These are phyloP conservation scores for Bombyx huttoni DNA, from an alignment of 2,888 invertebrate species.

Conservation along the genomic window DNA sequence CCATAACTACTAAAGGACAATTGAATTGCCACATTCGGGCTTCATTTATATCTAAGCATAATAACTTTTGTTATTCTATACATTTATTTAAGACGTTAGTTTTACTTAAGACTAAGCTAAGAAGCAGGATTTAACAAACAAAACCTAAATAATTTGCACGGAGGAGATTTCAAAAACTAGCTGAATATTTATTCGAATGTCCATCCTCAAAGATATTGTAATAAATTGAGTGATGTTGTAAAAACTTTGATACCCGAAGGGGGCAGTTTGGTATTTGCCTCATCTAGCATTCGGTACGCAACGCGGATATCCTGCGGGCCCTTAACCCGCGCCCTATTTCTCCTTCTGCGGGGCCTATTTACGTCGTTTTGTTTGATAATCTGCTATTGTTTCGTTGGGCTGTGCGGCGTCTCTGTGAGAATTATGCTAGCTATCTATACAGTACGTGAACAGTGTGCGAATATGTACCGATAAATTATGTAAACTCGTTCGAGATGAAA, in stretches of 20 bases:
- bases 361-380: conserved; percentile 70
- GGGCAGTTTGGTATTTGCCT: conserved; percentile 34
- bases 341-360: conserved; percentile 59
- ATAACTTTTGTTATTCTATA: too few relatives aligned
- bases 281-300: conserved; percentile 65
- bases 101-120: too few relatives aligned
- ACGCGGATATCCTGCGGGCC: conserved; percentile 53
- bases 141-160: not conserved
- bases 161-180: not conserved
- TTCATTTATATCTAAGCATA: too few relatives aligned
- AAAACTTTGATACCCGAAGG: conserved; percentile 16
- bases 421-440: conserved; percentile 65
- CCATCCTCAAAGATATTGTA: not conserved
- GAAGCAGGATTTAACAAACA: not conserved
- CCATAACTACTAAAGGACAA: conserved; percentile 46
- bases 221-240: conserved; percentile 9
- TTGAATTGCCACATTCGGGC: conserved; percentile 46
- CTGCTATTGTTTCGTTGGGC: conserved; percentile 64
- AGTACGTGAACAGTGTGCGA: conserved; percentile 56
- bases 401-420: conserved; percentile 56
- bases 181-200: not conserved
- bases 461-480: conserved; percentile 53
- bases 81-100: too few relatives aligned
- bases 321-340: conserved; percentile 63
- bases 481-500: conserved; percentile 12